A percentile compares a stretch with the other conserved stretches of the same genome.
Evolutionary conservation across 2,888 invertebrate species (phyloP).

Genomic region (Seira musarum): DNA sequence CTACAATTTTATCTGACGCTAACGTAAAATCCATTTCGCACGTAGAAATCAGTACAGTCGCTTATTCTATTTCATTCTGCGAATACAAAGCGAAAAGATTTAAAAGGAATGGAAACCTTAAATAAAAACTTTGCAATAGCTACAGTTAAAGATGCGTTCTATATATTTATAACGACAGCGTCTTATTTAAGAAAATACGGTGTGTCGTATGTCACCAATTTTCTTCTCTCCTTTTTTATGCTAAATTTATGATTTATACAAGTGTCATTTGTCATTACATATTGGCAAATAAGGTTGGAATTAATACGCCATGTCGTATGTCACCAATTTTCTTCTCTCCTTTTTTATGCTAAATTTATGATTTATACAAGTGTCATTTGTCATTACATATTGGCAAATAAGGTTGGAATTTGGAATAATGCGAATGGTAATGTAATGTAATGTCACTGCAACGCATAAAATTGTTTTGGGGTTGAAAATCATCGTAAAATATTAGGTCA

Average conservation of each 20-base stretch:
- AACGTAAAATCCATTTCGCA: too few relatives aligned
- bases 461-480: too few relatives aligned
- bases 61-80: too few relatives aligned
- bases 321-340: background rate
- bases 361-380: constrained; percentile 6
- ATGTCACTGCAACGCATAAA: too few relatives aligned
- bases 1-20: too few relatives aligned
- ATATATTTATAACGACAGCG: too few relatives aligned
- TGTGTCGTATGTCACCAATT: background rate
- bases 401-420: background rate
- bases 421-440: too few relatives aligned
- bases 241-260: background rate
- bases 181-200: background rate
- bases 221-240: background rate
- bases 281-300: background rate
- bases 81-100: too few relatives aligned
- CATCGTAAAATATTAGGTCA: background rate
- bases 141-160: background rate
- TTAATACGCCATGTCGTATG: background rate
- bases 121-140: too few relatives aligned
- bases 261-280: constrained; percentile 6
- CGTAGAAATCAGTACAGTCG: too few relatives aligned
- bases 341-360: background rate
- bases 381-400: background rate
- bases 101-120: too few relatives aligned